These are phyloP conservation scores for Agapornis roseicollis DNA, from an alignment of 2,113 vertebrate species.

Conservation along the genomic window DNA sequence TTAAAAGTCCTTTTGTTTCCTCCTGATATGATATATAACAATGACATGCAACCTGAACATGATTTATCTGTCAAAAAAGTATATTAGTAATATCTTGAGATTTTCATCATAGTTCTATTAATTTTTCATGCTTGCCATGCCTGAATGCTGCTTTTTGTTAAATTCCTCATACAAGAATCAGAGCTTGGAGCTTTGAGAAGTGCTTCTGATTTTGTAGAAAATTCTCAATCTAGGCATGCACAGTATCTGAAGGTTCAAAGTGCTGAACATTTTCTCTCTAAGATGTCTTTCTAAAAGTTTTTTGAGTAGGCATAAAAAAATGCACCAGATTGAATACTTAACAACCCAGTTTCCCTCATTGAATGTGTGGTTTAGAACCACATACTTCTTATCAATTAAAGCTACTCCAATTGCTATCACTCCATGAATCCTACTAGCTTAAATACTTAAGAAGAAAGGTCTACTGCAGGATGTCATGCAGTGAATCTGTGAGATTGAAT, in stretches of 20 bases:
- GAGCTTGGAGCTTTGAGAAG: neutral
- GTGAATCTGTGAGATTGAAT: neutral
- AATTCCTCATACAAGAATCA: neutral
- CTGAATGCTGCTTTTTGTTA: neutral
- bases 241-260: neutral
- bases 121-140: neutral
- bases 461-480: neutral
- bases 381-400: neutral
- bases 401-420: neutral
- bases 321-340: neutral
- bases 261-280: neutral
- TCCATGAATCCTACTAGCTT: neutral
- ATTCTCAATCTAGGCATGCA: neutral
- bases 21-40: neutral
- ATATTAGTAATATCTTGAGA: neutral
- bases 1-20: neutral
- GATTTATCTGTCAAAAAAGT: neutral
- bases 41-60: neutral
- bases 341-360: neutral
- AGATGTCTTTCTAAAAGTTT: neutral
- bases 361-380: neutral
- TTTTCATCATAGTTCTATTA: neutral
- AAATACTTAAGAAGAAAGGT: neutral
- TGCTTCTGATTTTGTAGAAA: neutral
- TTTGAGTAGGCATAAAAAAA: neutral